Evolutionary conservation across 1,140 invertebrate genomes (phyloP).

Genomic region (Lineus longissimus): DNA sequence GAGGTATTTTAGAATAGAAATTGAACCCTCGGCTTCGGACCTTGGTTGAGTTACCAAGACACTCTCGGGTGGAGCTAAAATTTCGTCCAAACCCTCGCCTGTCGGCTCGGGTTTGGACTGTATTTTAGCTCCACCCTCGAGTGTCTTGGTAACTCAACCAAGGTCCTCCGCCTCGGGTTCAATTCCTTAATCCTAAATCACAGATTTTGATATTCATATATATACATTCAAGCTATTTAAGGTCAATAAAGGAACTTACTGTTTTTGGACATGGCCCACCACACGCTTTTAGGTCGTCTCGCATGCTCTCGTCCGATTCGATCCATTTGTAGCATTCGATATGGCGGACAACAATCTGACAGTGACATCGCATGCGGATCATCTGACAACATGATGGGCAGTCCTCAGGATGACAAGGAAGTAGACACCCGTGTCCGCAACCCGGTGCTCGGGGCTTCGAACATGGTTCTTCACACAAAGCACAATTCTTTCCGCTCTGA

Average conservation of each 20-base stretch:
- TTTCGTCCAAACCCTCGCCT: too few species aligned
- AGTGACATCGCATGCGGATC: slow-evolving; percentile 74
- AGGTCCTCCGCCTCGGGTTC: too few species aligned
- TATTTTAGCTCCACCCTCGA: too few species aligned
- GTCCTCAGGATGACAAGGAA: slow-evolving; percentile 67
- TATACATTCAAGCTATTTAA: background rate
- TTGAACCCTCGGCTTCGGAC: too few species aligned
- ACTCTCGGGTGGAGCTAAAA: too few species aligned
- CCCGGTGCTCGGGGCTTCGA: slow-evolving; percentile 65
- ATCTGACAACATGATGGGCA: slow-evolving; percentile 65
- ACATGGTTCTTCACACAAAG: slow-evolving; percentile 70
- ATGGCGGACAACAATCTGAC: slow-evolving; percentile 69
- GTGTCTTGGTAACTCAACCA: too few species aligned
- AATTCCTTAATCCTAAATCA: background rate
- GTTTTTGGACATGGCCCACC: slow-evolving; percentile 81
- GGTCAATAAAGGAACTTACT: slow-evolving; percentile 56
- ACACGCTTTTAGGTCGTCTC: slow-evolving; percentile 64
- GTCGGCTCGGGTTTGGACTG: too few species aligned
- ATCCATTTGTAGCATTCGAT: slow-evolving; percentile 68
- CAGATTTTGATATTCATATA: background rate
- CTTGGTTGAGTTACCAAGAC: too few species aligned
- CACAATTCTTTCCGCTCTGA: slow-evolving; percentile 62
- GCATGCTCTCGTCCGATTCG: slow-evolving; percentile 53
- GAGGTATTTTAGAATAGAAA: too few species aligned
- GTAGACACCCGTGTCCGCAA: slow-evolving; percentile 74